Evolutionary conservation across 2,888 invertebrate species (phyloP).

Genomic region (Itoplectis maculator): DNA sequence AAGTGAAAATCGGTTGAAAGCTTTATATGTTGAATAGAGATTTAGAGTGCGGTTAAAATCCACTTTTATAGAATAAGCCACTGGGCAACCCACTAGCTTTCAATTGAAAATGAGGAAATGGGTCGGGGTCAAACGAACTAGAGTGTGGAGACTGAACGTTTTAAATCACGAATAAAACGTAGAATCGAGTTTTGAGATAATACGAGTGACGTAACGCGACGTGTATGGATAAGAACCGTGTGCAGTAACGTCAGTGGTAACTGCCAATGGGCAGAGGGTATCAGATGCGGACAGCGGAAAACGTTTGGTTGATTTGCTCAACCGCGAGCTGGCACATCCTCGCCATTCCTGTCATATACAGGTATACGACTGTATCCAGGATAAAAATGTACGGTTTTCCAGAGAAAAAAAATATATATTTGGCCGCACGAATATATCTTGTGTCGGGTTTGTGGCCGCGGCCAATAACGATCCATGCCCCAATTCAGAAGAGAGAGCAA

Average conservation of each 20-base stretch:
- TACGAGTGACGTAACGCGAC: background rate
- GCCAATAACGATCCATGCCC: constrained; percentile 56
- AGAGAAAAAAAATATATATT: constrained; percentile 26
- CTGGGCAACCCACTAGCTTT: constrained; percentile 14
- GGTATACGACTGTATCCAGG: constrained; percentile 3
- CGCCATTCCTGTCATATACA: constrained; percentile 18
- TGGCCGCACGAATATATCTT: constrained; percentile 2
- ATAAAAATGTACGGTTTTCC: constrained; percentile 8
- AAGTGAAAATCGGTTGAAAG: constrained; percentile 24
- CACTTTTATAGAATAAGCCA: constrained; percentile 23
- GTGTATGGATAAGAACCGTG: constrained; percentile 1
- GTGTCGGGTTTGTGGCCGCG: constrained; percentile 30
- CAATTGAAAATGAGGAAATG: constrained; percentile 5
- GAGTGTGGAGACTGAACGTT: background rate
- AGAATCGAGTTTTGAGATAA: constrained; percentile 9
- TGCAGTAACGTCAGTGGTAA: background rate
- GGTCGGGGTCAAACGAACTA: background rate
- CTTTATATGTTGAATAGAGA: constrained; percentile 3
- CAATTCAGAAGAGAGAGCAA: constrained; percentile 39
- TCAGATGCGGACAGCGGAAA: constrained; percentile 26
- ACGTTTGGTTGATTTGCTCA: constrained; percentile 35
- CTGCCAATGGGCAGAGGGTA: constrained; percentile 24
- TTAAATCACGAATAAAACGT: background rate
- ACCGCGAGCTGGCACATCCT: constrained; percentile 31
- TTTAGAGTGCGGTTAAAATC: background rate